These are phyloP conservation scores for Falco berigora DNA, from an alignment of 2,797 vertebrate species.

Conservation along the genomic window DNA sequence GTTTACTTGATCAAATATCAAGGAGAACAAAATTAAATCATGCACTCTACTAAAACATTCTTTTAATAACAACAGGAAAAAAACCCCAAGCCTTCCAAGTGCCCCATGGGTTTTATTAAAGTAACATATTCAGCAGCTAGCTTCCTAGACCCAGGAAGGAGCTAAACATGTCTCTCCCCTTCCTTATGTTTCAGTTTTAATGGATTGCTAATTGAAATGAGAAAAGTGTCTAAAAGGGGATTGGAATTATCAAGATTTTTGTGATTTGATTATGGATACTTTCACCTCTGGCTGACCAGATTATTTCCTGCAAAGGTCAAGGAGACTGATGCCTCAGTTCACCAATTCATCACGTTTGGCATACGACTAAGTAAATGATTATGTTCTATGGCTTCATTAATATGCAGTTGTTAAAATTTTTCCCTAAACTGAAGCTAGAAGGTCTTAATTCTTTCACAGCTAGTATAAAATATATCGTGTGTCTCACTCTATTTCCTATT, in stretches of 20 bases:
- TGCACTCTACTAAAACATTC: constrained; percentile 19
- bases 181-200: constrained; percentile 44
- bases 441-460: neutral
- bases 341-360: neutral
- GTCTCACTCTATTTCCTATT: neutral
- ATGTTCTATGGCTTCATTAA: neutral
- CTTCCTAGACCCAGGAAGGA: neutral
- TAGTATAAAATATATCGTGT: neutral
- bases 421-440: neutral
- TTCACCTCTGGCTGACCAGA: neutral
- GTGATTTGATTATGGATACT: constrained; percentile 40
- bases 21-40: constrained; percentile 39
- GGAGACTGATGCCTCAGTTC: neutral
- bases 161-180: neutral
- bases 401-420: neutral
- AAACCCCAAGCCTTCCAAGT: neutral
- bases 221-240: neutral
- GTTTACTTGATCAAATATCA: constrained; percentile 34
- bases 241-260: constrained; percentile 18
- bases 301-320: neutral
- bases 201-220: constrained; percentile 58
- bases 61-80: constrained; percentile 39
- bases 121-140: constrained; percentile 3
- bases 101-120: constrained; percentile 32
- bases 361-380: neutral